Evolutionary conservation across 2,113 vertebrate species (phyloP).

Genomic region (Indicator maculatus): DNA sequence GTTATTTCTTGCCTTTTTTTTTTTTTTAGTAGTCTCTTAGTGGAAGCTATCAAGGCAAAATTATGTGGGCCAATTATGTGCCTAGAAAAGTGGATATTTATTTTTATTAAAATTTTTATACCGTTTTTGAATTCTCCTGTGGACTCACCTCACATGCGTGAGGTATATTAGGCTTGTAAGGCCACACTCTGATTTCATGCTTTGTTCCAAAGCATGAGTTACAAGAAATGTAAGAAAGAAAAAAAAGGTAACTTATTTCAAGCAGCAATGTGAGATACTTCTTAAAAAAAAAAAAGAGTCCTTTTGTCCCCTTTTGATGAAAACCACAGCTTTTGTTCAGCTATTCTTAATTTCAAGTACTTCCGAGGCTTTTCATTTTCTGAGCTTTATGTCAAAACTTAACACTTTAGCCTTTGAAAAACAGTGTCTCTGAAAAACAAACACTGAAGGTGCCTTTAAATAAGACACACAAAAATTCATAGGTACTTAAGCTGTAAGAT

Average conservation of each 20-base stretch:
- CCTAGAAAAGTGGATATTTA: neutral
- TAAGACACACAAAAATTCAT: neutral
- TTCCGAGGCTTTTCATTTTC: neutral
- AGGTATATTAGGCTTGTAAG: neutral
- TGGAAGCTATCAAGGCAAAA: neutral
- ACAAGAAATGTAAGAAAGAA: neutral
- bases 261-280: neutral
- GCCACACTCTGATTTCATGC: neutral
- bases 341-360: neutral
- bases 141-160: neutral
- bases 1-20: neutral
- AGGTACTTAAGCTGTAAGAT: neutral
- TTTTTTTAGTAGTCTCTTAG: neutral
- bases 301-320: neutral
- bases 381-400: neutral
- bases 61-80: neutral
- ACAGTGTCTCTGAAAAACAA: neutral
- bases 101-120: neutral
- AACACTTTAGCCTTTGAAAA: neutral
- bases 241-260: neutral
- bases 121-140: neutral
- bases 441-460: neutral
- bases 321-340: neutral
- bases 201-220: neutral
- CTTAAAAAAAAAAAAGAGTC: neutral